These are phyloP conservation scores for Cottus gobio DNA, from an alignment of 2,113 vertebrate species.

Conservation along the genomic window DNA sequence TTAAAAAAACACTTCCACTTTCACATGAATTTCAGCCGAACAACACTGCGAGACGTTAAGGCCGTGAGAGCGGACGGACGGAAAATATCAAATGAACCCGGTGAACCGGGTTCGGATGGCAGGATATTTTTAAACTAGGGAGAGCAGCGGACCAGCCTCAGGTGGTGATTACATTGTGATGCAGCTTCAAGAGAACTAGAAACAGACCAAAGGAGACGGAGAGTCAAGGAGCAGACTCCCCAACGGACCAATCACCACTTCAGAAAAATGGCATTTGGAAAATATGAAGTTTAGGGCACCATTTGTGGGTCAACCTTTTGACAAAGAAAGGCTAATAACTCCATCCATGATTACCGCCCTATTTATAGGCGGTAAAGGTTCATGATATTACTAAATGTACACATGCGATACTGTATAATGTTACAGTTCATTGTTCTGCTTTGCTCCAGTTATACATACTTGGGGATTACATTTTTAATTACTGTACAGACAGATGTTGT, in stretches of 20 bases:
- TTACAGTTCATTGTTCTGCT: too few species aligned
- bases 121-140: background rate
- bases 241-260: background rate
- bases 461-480: background rate
- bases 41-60: slow-evolving; percentile 6
- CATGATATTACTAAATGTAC: background rate
- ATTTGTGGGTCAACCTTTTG: background rate
- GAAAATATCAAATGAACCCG: slow-evolving; percentile 16
- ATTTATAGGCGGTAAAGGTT: background rate
- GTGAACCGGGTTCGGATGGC: background rate
- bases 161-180: background rate
- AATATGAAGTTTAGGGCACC: background rate
- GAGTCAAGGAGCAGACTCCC: background rate
- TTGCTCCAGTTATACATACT: background rate
- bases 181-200: background rate
- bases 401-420: too few species aligned
- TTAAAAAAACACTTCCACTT: slow-evolving; percentile 5
- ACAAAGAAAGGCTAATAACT: background rate
- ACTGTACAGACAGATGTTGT: background rate
- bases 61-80: background rate
- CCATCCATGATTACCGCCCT: background rate
- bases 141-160: background rate
- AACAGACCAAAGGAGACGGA: background rate
- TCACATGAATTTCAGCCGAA: background rate
- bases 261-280: background rate